These are phyloP conservation scores for Sinocyclocheilus anophthalmus DNA, from an alignment of 2,113 vertebrate species.

Conservation along the genomic window DNA sequence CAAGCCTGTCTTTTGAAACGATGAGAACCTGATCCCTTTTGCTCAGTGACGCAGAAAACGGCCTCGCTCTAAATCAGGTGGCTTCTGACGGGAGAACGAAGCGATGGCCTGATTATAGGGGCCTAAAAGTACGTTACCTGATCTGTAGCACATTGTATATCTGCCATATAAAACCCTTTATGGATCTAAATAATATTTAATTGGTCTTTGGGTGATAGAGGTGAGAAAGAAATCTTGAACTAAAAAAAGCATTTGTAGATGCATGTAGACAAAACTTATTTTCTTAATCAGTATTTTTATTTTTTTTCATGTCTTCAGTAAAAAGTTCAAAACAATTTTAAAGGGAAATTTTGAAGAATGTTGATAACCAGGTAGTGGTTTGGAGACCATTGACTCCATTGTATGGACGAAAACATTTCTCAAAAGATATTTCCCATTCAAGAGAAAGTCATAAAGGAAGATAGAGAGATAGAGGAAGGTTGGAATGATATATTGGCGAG, in stretches of 20 bases:
- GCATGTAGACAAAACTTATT: neutral
- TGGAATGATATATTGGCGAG: no score
- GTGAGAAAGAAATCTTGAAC: slow-evolving; percentile 11
- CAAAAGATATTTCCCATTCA: no score
- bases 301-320: no score
- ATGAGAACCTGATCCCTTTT: slow-evolving; percentile 34
- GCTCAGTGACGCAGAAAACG: slow-evolving; percentile 35
- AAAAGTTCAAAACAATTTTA: no score
- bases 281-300: no score
- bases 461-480: no score
- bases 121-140: slow-evolving; percentile 61
- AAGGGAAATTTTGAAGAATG: no score
- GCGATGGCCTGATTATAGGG: slow-evolving; percentile 70
- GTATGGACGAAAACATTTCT: no score
- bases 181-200: slow-evolving; percentile 52
- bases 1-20: slow-evolving; percentile 12
- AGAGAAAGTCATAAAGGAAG: no score
- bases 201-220: slow-evolving; percentile 23
- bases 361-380: no score
- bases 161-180: slow-evolving; percentile 55
- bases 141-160: slow-evolving; percentile 48
- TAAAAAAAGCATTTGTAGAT: slow-evolving; percentile 43
- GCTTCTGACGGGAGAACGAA: slow-evolving; percentile 44
- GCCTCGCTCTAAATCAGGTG: slow-evolving; percentile 42
- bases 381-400: no score